Base-by-base conservation (phyloP, 2,888 invertebrate genomes). In the Julus scanicus region DNA sequence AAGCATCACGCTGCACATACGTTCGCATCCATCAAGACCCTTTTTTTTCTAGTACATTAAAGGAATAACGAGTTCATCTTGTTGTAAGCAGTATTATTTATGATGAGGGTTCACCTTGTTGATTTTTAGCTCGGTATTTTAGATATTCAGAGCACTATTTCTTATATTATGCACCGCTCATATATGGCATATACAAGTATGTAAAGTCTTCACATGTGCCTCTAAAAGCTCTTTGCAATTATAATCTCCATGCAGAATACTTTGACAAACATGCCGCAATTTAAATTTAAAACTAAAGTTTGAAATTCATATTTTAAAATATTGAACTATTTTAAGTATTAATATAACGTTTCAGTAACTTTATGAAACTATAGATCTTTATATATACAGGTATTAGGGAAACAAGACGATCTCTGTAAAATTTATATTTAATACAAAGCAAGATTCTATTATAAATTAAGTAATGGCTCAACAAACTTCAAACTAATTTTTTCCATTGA, bases 201-300 rank as follows among this genome's bases (percentile, higher is more conserved):
- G 29, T 80, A 39, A 80, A 80, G 4, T 13, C 13, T 29, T 13
- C 11, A 80, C 13, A 37, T 11, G 37, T 80, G 37, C 3, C 37
- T 80, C 80, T 37, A 80, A 80, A 80, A 80, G 80, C 80, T 80
- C 80, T 80, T 80, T 15, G 37, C 37, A 80, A 80, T 39, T 80
- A 80, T 29, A 71, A 71, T 80, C 37, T 11, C 37, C 37, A 80
- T 80, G 80, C 11, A 37, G 15, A 37, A 15, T 80, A 39, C 80
- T 80, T 37, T 80, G 13, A 29, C 37, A 11, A 20, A 29, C 29
- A 71, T 71, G 29, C 71, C 29, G 71, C 20, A 5, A 8, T 4
- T 29, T 4, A 44, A 44, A 80, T 80, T 37, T 37, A 9, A 80
- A 80, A 37, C 15, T 80, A 37, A 80, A 80, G 37, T 4, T 80